These are phyloP conservation scores for Acleris literana DNA, from an alignment of 2,888 invertebrate genomes.

Conservation along the genomic window DNA sequence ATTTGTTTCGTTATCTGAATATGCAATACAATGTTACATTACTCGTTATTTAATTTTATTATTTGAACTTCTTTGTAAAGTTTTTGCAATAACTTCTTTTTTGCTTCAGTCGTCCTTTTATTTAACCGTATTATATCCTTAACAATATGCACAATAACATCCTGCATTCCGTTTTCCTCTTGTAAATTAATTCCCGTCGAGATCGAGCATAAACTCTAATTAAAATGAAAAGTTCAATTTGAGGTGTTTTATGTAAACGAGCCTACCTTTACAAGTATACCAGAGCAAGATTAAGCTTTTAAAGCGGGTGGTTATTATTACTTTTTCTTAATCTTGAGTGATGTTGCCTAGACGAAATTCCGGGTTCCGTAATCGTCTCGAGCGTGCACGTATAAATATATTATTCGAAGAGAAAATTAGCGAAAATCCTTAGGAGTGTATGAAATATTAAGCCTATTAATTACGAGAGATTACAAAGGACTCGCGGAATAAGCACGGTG, in stretches of 20 bases:
- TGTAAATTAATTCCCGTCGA: conserved; percentile 12
- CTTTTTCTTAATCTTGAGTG: conserved; percentile 60
- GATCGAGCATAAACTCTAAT: conserved; percentile 15
- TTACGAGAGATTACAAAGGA: conserved; percentile 70
- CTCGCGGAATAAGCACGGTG: conserved; percentile 59
- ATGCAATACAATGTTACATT: no score
- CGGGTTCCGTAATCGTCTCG: conserved; percentile 54
- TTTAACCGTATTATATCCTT: background rate
- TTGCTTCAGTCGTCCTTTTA: background rate
- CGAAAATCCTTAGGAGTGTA: conserved; percentile 66
- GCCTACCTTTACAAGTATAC: conserved; percentile 53
- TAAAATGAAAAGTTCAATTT: conserved; percentile 42
- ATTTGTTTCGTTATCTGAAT: no score
- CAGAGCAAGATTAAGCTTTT: conserved; percentile 57
- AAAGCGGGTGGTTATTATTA: conserved; percentile 51
- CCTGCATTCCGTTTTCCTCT: conserved; percentile 5
- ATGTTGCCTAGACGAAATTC: conserved; percentile 49
- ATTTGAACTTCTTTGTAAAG: no score
- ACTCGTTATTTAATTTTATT: no score
- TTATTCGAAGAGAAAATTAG: conserved; percentile 59
- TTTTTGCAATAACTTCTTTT: no score
- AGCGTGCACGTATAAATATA: conserved; percentile 52
- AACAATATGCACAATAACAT: background rate
- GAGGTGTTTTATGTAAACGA: conserved; percentile 55
- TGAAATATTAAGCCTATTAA: conserved; percentile 76